Base-by-base conservation (phyloP, 2,797 vertebrate genomes). In the Nannoperca obscura region DNA sequence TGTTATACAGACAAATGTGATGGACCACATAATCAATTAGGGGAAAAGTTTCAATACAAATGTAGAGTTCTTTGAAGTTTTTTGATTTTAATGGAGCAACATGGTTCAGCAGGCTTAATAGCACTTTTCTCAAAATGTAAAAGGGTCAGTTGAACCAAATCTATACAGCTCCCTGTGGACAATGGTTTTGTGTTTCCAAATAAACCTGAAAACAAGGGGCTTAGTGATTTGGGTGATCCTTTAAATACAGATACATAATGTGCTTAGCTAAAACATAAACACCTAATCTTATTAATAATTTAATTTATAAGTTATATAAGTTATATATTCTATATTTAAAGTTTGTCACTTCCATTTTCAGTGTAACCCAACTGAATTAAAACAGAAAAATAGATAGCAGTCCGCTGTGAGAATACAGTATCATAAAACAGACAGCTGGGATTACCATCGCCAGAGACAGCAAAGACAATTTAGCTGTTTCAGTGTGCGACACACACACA, bases 381-480 rank as follows among this genome's bases (percentile, higher is more conserved):
- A 53, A 49, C 24, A 55, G 15, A 55, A 54, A 44, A 40, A 34
- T 27, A 65, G 52, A 77, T 74, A 24, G 8, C 40, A 54, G 24
- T 22, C 27, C 5, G 10, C 54, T 60, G 3, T 59, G n/a, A 68
- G 59, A 14, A 38, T 59, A 52, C 70, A 60, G 40, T 47, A 52
- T 60, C 68, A 66, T 27, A 36, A 38, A 46, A 32, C 65, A 44
- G 50, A 78, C 79, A 80, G 64, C 63, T 59, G 67, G 76, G 79
- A 66, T 80, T 82, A 65, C 65, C 57, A 66, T 58, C 6, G 1
- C 13, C 13, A 44, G 40, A 72, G 68, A 67, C 55, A n/a, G 72
- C 12, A 49, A n/a, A 69, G 71, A 69, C 63, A 46, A 67, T 27
- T 27, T 27, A 27, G 34, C 36, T 62, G 53, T 17, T 57, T 24